phyloP scores from a whole-genome alignment of 2,797 vertebrate genomes.

The Loriculus beryllinus region DNA sequence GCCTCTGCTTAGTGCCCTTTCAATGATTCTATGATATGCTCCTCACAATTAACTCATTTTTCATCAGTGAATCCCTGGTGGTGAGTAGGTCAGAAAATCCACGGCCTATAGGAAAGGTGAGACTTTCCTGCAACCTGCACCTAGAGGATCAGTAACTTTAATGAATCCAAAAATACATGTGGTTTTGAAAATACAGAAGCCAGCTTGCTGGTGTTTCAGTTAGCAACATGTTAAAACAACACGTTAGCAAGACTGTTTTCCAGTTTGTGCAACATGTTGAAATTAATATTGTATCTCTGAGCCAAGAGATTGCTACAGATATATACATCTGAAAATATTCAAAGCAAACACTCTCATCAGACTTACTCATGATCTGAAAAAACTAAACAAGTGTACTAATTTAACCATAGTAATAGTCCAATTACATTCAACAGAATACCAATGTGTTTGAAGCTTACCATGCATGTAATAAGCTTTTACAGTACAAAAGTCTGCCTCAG shows the following conservation, averaged over 20 bases:
- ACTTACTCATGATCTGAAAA: neutral
- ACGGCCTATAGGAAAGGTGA: neutral
- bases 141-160: neutral
- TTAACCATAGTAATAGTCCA: conserved; percentile 24
- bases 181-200: neutral
- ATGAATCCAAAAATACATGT: neutral
- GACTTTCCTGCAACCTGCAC: neutral
- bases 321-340: conserved; percentile 3
- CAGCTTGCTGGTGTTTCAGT: neutral
- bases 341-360: conserved; percentile 16
- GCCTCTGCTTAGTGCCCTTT: neutral
- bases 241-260: neutral
- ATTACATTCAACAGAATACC: conserved; percentile 21
- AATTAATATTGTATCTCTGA: neutral
- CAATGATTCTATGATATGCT: neutral
- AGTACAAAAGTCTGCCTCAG: neutral
- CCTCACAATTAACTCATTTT: neutral
- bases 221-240: neutral
- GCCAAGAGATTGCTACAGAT: neutral
- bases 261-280: neutral
- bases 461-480: conserved; percentile 22
- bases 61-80: neutral
- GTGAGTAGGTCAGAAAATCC: neutral
- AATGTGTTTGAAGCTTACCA: neutral
- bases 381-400: conserved; percentile 30